These are phyloP conservation scores for Merops nubicus DNA, from an alignment of 2,113 vertebrate species.

Conservation along the genomic window DNA sequence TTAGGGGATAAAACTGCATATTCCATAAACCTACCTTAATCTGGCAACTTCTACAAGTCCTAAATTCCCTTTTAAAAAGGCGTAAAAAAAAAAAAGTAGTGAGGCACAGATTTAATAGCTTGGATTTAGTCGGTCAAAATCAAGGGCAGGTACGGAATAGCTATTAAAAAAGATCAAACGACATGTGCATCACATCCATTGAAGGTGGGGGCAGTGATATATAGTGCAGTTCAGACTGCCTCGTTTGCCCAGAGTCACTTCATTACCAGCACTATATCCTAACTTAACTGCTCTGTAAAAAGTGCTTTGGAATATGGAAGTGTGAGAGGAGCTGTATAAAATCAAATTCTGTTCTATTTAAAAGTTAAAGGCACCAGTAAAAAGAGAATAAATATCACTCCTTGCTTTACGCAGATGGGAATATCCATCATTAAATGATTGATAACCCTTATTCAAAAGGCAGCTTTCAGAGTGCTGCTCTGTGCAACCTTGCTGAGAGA, in stretches of 20 bases:
- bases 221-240: neutral
- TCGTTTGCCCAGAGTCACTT: neutral
- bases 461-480: neutral
- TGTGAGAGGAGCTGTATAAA: neutral
- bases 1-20: neutral
- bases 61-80: neutral
- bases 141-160: neutral
- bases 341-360: neutral
- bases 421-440: neutral
- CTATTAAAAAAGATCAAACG: neutral
- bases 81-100: neutral
- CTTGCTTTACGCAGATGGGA: neutral
- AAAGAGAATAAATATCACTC: conserved; percentile 19
- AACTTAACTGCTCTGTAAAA: neutral
- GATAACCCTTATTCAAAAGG: neutral
- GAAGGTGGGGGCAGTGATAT: neutral
- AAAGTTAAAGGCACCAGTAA: conserved; percentile 1
- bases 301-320: neutral
- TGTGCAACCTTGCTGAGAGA: neutral
- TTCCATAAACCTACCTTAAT: neutral
- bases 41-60: neutral
- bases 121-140: neutral
- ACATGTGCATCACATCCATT: neutral
- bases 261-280: neutral
- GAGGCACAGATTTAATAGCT: neutral